Evolutionary conservation across 2,888 invertebrate genomes (phyloP), one percentile per base, ranked within the genome.

Genomic region (Sarcophaga rosellei): DNA sequence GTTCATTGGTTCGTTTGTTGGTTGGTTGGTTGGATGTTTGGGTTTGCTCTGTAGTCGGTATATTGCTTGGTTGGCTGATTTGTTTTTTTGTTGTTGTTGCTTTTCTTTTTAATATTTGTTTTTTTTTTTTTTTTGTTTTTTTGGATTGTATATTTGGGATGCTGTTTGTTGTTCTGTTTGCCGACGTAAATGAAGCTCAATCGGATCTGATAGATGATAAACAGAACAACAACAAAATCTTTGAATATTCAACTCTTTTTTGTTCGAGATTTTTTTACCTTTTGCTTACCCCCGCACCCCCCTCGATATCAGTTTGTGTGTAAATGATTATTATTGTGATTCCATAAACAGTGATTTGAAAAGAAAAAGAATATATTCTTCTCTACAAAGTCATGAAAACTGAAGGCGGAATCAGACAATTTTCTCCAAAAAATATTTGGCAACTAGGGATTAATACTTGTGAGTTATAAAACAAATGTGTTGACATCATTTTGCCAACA

Each of bases 1-100:
- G 78, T 62, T 74, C 83, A 90, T 89, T 89, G 89, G 90, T 63
- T 63, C n/a, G 21, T 44, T 23, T 47, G n/a, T n/a, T 89, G 89
- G 90, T 89, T 89, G 89, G 90, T 63, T 63, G 25, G 21, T 45
- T 23, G 61, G 53, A 0, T 15, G 53, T 53, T 53, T 53, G 53
- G 15, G 12, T 17, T 53, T 53, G 8, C 35, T 35, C 8, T 35
- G 8, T 35, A 1, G 35, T 53, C 53, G 53, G 17, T 53, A 17
- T 15, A 69, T 68, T 20, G 61, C 44, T 68, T 23, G 61, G 69
- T 70, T 79, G 59, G 72, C 23, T 25, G 11, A 53, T 53, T 47
- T 75, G 63, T 61, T 53, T 59, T 23, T 12, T 10, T 68, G 74
- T 72, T 72, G 74, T 35, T 84, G 62, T 75, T 66, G 63, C 57